These are phyloP conservation scores for Cancer borealis DNA, from an alignment of 2,888 invertebrate species.

Conservation along the genomic window DNA sequence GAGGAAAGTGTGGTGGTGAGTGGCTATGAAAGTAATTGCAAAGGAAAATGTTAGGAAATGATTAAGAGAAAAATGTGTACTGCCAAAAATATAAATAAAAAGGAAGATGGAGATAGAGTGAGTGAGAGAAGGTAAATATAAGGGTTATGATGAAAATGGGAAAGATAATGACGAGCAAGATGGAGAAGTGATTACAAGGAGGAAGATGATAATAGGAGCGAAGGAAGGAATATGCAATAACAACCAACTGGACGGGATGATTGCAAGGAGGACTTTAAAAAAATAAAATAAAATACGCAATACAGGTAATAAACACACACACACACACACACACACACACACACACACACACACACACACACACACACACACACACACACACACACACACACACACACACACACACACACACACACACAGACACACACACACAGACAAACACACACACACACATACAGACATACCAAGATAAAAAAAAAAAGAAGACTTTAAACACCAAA, in stretches of 20 bases:
- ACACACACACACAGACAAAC: too few species aligned
- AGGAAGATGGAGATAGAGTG: background rate
- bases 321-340: too few species aligned
- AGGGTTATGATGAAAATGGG: slow-evolving; percentile 16
- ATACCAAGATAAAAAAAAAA: background rate
- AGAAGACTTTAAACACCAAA: background rate
- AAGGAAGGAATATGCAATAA: background rate
- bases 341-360: too few species aligned
- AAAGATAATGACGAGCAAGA: slow-evolving; percentile 34
- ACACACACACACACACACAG: too few species aligned
- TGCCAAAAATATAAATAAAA: background rate
- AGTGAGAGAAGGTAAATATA: background rate
- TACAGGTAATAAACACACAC: background rate
- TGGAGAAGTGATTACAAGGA: slow-evolving; percentile 26
- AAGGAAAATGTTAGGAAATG: background rate
- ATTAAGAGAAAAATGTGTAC: background rate
- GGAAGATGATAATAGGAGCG: slow-evolving; percentile 38
- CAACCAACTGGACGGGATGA: background rate
- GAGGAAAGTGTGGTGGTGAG: background rate
- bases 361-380: too few species aligned
- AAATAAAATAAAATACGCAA: slow-evolving; percentile 5
- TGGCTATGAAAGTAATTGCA: background rate
- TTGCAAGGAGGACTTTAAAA: background rate
- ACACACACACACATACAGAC: background rate
- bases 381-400: too few species aligned